phyloP scores from a whole-genome alignment of 1,140 invertebrate genomes.

The Druon quercuslanigerum region DNA sequence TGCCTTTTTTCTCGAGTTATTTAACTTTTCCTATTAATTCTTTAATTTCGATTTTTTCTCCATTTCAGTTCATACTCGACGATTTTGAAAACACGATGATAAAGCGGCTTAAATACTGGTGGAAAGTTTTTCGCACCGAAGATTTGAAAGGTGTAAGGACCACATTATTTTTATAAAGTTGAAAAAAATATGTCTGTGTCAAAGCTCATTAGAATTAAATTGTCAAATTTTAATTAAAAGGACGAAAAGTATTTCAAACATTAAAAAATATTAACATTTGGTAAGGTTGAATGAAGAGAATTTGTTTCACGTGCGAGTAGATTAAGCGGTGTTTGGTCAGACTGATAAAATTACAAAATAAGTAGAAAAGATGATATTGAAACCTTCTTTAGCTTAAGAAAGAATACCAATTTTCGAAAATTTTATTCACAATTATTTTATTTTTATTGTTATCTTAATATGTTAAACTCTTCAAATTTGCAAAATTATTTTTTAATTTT shows the following conservation, averaged over 20 bases:
- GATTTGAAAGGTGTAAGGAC: conserved; percentile 66
- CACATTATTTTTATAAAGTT: conserved; percentile 30
- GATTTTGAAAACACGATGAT: conserved; percentile 42
- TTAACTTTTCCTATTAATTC: too few species aligned
- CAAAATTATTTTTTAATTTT: too few species aligned
- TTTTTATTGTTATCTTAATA: too few species aligned
- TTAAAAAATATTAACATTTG: too few species aligned
- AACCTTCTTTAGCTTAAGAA: background rate
- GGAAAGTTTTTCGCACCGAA: conserved; percentile 61
- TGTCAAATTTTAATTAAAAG: background rate
- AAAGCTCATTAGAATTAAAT: conserved; percentile 22
- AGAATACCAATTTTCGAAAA: background rate
- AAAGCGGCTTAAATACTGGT: conserved; percentile 61
- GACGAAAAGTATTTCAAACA: too few species aligned
- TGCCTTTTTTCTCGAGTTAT: too few species aligned
- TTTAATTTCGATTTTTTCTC: too few species aligned
- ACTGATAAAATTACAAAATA: background rate
- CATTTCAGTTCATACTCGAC: background rate
- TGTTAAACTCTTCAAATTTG: too few species aligned
- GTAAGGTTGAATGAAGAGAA: background rate
- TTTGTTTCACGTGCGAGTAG: background rate
- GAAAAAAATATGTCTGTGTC: background rate
- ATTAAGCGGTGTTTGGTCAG: too few species aligned
- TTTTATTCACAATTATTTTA: too few species aligned
- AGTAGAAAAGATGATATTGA: background rate